Conservation (phyloP, 2,888 invertebrate genomes). For the Meandrusa payeni region DNA sequence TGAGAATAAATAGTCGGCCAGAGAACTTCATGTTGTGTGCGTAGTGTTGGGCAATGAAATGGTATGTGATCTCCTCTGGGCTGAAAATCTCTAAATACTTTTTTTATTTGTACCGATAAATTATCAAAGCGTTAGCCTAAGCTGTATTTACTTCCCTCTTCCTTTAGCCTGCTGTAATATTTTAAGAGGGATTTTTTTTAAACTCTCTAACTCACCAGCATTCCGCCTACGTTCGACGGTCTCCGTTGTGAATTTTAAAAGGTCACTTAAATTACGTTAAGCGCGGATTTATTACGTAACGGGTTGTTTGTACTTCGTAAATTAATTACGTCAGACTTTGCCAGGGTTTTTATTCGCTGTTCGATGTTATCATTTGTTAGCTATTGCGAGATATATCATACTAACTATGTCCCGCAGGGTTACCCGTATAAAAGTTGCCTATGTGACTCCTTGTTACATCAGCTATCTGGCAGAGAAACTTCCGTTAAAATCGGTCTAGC, state of each 20-base stretch:
- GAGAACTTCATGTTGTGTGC: no score
- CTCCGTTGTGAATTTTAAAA: slow-evolving; percentile 30
- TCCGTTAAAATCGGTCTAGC: no score
- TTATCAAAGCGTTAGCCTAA: slow-evolving; percentile 47
- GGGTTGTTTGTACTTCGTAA: neutral
- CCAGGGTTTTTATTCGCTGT: no score
- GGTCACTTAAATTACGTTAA: slow-evolving; percentile 33
- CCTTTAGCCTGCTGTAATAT: slow-evolving; percentile 46
- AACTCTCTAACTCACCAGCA: slow-evolving; percentile 43
- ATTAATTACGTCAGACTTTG: neutral
- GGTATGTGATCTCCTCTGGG: neutral
- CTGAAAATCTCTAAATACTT: slow-evolving; percentile 27
- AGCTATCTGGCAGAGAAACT: no score
- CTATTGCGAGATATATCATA: no score
- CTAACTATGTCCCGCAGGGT: no score
- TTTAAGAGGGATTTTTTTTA: slow-evolving; percentile 53
- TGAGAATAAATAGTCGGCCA: no score
- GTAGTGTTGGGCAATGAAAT: no score
- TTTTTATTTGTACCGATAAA: slow-evolving; percentile 40
- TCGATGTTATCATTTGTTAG: no score
- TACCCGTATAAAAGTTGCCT: no score
- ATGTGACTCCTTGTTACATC: no score
- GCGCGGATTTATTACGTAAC: slow-evolving; percentile 26
- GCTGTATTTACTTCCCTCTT: slow-evolving; percentile 50
- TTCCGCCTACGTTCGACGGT: slow-evolving; percentile 15